Evolutionary conservation across 2,888 invertebrate species (phyloP).

Genomic region (Fragum fragum): DNA sequence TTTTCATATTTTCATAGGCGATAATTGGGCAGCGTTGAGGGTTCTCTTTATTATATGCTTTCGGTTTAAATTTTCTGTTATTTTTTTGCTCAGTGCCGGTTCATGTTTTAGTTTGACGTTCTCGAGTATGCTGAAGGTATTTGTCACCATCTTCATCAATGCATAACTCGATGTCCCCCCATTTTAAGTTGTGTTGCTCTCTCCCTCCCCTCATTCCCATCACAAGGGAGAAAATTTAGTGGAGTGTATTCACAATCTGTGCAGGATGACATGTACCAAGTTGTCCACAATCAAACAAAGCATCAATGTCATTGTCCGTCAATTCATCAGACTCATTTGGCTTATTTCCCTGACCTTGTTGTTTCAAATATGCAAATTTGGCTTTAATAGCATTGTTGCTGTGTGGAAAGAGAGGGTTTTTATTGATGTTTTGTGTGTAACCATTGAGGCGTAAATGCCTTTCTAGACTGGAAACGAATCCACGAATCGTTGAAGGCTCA

Average conservation of each 20-base stretch:
- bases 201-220: conserved; percentile 39
- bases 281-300: conserved; percentile 15
- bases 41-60: conserved; percentile 25
- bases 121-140: conserved; percentile 25
- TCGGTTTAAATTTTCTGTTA: conserved; percentile 31
- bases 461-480: conserved; percentile 25
- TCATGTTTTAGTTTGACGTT: conserved; percentile 36
- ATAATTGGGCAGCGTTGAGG: conserved; percentile 18
- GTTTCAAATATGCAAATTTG: conserved; percentile 14
- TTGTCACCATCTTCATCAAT: conserved; percentile 29
- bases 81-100: conserved; percentile 22
- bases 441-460: conserved; percentile 9
- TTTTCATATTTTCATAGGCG: conserved; percentile 12
- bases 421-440: conserved; percentile 9
- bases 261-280: conserved; percentile 1
- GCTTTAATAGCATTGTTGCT: conserved; percentile 25
- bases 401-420: conserved; percentile 31
- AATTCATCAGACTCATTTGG: conserved; percentile 26
- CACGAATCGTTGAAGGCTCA: conserved; percentile 33
- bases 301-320: conserved; percentile 23
- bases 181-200: conserved; percentile 30
- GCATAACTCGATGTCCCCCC: conserved; percentile 34
- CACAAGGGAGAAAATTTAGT: conserved; percentile 24
- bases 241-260: conserved; percentile 17
- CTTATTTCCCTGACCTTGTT: conserved; percentile 11